Conservation (phyloP, 2,113 vertebrate genomes). For the Ahaetulla prasina region DNA sequence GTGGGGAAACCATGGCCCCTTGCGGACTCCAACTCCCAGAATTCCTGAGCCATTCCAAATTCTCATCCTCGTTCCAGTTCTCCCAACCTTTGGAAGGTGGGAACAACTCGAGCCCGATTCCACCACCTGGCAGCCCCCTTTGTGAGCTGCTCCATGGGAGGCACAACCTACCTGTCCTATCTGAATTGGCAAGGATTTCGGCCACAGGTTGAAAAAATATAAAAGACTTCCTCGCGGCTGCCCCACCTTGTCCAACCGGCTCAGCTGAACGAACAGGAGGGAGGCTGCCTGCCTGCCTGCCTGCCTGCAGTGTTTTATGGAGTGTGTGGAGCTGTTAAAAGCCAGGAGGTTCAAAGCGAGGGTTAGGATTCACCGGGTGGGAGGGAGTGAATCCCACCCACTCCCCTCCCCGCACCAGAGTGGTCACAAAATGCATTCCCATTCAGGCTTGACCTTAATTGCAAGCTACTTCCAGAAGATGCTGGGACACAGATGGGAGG, state of each 20-base stretch:
- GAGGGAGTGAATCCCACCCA: not conserved
- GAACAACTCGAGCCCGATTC: not conserved
- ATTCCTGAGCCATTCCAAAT: not conserved
- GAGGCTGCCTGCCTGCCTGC: too few species aligned
- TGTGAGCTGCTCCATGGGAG: too few species aligned
- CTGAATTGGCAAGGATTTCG: too few species aligned
- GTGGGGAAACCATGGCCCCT: not conserved
- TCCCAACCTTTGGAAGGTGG: not conserved
- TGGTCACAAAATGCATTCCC: slow-evolving; percentile 13
- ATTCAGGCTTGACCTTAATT: slow-evolving; percentile 35
- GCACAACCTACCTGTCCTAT: too few species aligned
- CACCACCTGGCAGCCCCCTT: too few species aligned
- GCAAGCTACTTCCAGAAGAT: slow-evolving; percentile 53
- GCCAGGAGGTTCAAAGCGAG: not conserved
- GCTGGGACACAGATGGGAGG: slow-evolving; percentile 43
- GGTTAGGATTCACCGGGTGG: not conserved
- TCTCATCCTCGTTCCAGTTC: not conserved
- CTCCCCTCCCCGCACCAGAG: not conserved
- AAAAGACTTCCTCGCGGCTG: too few species aligned
- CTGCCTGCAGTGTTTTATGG: not conserved
- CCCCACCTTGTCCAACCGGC: too few species aligned
- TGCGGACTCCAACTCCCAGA: not conserved
- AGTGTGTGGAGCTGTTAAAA: not conserved
- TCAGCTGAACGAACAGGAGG: too few species aligned
- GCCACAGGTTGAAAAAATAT: too few species aligned